These are phyloP conservation scores for Achlya flavicornis DNA, from an alignment of 2,888 invertebrate genomes.

Conservation along the genomic window DNA sequence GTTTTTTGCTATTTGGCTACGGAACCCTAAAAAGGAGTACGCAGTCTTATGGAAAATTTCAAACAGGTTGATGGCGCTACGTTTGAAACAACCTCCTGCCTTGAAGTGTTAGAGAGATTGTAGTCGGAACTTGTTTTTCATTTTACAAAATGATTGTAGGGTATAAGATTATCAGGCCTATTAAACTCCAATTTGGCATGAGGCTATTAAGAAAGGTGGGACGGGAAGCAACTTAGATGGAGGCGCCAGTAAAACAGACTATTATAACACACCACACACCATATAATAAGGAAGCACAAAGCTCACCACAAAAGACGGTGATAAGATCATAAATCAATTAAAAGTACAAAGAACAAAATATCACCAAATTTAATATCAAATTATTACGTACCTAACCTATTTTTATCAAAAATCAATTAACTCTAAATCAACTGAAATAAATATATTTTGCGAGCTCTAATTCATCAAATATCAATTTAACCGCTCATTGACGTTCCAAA, in stretches of 20 bases:
- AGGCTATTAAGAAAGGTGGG: not conserved
- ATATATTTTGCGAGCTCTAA: not conserved
- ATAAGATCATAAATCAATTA: not conserved
- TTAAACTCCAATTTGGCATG: not conserved
- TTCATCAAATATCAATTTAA: not conserved
- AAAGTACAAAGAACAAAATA: no score
- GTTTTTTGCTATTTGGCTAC: no score
- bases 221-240: not conserved
- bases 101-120: not conserved
- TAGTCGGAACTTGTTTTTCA: not conserved
- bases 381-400: no score
- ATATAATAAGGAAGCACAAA: no score
- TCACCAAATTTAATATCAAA: no score
- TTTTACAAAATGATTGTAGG: not conserved
- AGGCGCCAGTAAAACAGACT: not conserved
- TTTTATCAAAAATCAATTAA: no score
- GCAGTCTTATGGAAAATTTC: no score
- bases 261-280: not conserved
- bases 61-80: no score
- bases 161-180: not conserved
- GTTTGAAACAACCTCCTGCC: no score
- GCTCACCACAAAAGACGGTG: not conserved
- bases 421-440: not conserved
- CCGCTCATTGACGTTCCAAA: not conserved
- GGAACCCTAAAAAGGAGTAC: no score